Evolutionary conservation across 2,797 vertebrate species (phyloP).

Genomic region (Thalassophryne amazonica): DNA sequence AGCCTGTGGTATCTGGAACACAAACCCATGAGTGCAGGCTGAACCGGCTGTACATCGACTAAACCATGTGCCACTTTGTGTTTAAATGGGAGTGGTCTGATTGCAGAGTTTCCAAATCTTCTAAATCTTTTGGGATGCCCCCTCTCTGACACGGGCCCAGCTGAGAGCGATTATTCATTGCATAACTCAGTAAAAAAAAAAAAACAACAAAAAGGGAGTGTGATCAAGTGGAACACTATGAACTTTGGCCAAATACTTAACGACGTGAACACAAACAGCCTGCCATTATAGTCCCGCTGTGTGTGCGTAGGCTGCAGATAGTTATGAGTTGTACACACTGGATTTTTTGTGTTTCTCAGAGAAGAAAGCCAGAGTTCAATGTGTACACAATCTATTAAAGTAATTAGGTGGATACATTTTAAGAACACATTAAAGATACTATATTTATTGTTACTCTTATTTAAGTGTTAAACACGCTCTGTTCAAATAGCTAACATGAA

Average conservation of each 20-base stretch:
- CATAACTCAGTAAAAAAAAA: slow-evolving; percentile 27
- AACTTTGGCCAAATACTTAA: slow-evolving; percentile 26
- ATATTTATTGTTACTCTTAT: no score
- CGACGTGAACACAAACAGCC: not conserved
- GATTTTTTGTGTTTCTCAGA: no score
- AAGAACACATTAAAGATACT: no score
- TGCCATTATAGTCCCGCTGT: not conserved
- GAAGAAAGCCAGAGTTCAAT: no score
- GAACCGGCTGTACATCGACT: no score
- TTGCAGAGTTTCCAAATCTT: slow-evolving; percentile 33
- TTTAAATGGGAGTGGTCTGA: not conserved
- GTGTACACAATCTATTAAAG: no score
- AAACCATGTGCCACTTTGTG: slow-evolving; percentile 5
- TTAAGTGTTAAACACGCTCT: no score
- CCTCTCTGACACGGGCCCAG: slow-evolving; percentile 34
- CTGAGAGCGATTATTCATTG: slow-evolving; percentile 64
- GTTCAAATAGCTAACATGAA: no score
- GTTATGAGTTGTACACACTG: no score
- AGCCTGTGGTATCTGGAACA: no score
- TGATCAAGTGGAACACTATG: slow-evolving; percentile 20
- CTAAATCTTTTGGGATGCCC: slow-evolving; percentile 79
- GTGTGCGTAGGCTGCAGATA: not conserved
- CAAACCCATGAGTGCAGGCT: no score
- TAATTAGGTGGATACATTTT: no score
- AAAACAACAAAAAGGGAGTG: slow-evolving; percentile 14